Base-by-base conservation (phyloP, 2,888 invertebrate genomes). In the Dichetophora obliterata region DNA sequence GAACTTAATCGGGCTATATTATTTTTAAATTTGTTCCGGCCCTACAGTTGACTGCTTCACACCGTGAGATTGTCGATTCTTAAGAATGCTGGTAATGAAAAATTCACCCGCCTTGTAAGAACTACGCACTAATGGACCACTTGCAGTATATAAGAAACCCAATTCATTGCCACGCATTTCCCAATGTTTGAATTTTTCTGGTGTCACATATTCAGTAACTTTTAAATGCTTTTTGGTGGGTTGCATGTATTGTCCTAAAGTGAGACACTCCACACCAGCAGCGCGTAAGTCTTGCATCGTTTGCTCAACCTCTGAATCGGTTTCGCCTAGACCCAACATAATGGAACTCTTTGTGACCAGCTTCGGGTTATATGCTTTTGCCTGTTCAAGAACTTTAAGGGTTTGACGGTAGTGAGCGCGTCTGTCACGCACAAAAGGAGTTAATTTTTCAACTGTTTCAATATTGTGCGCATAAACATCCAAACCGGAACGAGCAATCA, bases 171-270 rank as follows among this genome's bases (percentile, higher is more conserved):
- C 99, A 6, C 93, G 90, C 27, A 91, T 89, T 88, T 97, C 95
- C 98, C 98, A 98, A 75, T 93, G 90, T 84, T 94, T 91, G 88
- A 95, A 99, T 90, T 97, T 97, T 79, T 95, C 95, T 0, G 99
- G 99, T 0, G 98, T 98, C 0, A 99, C 96, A 90, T 99, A 99
- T 88, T 99, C 99, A 61, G 94, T 93, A 0, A 98, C 95, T 90
- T 96, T 96, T 34, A 99, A 91, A 89, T 99, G 99, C 9, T 95
- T 92, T 86, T 97, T 98, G 0, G 99, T 99, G 0, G 99, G 99
- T 88, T 99, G 99, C 98, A 99, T 99, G 90, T 99, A 99, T 86
- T 99, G 99, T 0, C 99, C 99, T 5, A 99, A 91, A 0, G 99
- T 99, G 0, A 99, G 89, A 87, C 98, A 98, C 89, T 99, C 99